These are phyloP conservation scores for Holacanthella duospinosa DNA, from an alignment of 2,888 invertebrate species.

Conservation along the genomic window DNA sequence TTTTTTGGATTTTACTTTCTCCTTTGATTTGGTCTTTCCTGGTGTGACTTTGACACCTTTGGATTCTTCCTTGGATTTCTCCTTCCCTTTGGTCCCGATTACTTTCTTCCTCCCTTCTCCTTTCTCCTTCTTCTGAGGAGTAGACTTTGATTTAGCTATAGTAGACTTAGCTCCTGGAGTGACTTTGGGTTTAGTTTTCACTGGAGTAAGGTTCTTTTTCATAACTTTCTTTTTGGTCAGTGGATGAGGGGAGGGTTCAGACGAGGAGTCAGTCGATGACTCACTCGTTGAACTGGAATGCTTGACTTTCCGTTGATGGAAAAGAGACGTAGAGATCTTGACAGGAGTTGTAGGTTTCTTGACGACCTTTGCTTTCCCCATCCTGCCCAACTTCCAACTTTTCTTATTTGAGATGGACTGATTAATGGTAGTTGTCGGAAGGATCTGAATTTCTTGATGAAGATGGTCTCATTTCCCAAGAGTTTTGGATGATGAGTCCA, in stretches of 20 bases:
- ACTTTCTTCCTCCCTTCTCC: neutral
- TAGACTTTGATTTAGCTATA: neutral
- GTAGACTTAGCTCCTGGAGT: neutral
- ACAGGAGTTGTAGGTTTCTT: conserved; percentile 24
- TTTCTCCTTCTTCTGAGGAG: neutral
- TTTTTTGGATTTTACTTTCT: neutral
- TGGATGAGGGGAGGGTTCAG: conserved; percentile 2
- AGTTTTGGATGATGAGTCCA: neutral
- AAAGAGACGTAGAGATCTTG: conserved; percentile 33
- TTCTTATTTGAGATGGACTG: conserved; percentile 3
- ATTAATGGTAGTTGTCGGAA: conserved; percentile 5
- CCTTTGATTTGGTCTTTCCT: neutral
- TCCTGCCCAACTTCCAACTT: no score
- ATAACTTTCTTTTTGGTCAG: conserved; percentile 3
- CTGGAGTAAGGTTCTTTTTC: conserved; percentile 2
- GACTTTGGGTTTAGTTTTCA: neutral
- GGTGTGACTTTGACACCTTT: neutral
- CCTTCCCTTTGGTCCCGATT: conserved; percentile 1
- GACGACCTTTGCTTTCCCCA: conserved; percentile 33
- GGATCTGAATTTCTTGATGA: conserved; percentile 5
- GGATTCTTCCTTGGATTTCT: neutral
- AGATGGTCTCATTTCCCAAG: conserved; percentile 1
- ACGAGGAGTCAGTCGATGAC: conserved; percentile 1
- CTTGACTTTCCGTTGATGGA: conserved; percentile 25
- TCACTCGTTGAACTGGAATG: conserved; percentile 13